Percentiles rank a stretch among this genome's conserved stretches.
phyloP scores from a whole-genome alignment of 2,888 invertebrate genomes.

The Drosophila ezoana region DNA sequence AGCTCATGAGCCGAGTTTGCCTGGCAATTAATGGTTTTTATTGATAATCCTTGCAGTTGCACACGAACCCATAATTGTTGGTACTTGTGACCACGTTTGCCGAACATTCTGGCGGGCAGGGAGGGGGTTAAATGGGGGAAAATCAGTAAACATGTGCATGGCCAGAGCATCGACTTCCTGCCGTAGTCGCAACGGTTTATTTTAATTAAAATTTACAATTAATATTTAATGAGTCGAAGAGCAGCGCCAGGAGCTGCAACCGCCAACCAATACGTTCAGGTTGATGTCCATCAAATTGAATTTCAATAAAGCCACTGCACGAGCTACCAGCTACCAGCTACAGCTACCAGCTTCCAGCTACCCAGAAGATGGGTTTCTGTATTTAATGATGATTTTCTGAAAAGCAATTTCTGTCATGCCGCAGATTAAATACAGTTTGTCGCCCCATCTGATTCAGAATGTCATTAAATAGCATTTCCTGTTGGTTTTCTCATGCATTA shows the following conservation, averaged over 20 bases:
- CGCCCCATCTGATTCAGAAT: neutral
- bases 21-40: conserved; percentile 65
- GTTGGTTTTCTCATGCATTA: no score
- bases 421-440: conserved; percentile 32
- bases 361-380: conserved; percentile 21
- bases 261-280: conserved; percentile 33
- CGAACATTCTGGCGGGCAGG: neutral
- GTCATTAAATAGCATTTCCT: no score
- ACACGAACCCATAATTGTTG: neutral
- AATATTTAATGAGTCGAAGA: conserved; percentile 76
- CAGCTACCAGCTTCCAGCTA: no score
- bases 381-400: conserved; percentile 53
- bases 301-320: conserved; percentile 41
- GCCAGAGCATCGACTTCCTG: conserved; percentile 5
- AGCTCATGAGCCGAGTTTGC: conserved; percentile 35
- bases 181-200: conserved; percentile 68
- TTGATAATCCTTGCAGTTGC: conserved; percentile 36
- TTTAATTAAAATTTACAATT: conserved; percentile 81
- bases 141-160: conserved; percentile 48
- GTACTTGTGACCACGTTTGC: conserved; percentile 18
- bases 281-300: conserved; percentile 68
- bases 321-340: no score
- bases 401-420: conserved; percentile 53
- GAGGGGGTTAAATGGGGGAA: conserved; percentile 32
- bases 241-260: conserved; percentile 42